Base-by-base conservation (phyloP, 2,113 vertebrate species). In the Notothenia coriiceps region DNA sequence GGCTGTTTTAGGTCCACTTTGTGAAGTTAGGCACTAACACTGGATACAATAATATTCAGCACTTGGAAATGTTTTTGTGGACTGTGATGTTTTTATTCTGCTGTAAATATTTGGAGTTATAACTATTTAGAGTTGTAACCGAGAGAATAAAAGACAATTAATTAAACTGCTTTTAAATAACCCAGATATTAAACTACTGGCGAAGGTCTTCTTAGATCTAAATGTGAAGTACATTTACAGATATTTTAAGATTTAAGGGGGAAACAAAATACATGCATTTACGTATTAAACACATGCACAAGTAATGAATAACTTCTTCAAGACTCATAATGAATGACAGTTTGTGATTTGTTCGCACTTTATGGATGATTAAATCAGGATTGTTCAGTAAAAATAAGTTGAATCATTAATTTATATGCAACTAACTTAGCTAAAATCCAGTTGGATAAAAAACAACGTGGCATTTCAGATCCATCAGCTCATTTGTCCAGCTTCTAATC, bases 1-100 rank as follows among this genome's bases (percentile, higher is more conserved):
- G 87, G 85, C 65, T 75, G 66, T 77, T 85, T 77, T 86, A 86
- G 83, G 84, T 92, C 80, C 50, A 89, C 74, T 91, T 87, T 89
- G 72, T 92, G 77, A 90, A 85, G 91, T 91, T 94, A 91, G 92
- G 92, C 93, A 95, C 93, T 95, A 96, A 95, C 94, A 92, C 85
- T 88, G 84, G 88, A 91, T 91, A 84, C 88, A 89, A 88, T 49
- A 73, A 86, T 70, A 85, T 89, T 93, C 93, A 95, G 94, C 95
- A 96, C 95, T 96, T 95, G 94, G 88, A 91, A 86, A 79, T 91
- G 72, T 91, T 88, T 75, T 69, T 85, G 91, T 94, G 92, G 92
- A 62, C 70, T 92, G 94, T 95, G 93, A 93, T 93, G 87, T 89
- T 92, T 95, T 90, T 91, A 89, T 87, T 89, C 66, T 84, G 93